phyloP scores from a whole-genome alignment of 1,140 invertebrate genomes.

The Nasonia giraulti region DNA sequence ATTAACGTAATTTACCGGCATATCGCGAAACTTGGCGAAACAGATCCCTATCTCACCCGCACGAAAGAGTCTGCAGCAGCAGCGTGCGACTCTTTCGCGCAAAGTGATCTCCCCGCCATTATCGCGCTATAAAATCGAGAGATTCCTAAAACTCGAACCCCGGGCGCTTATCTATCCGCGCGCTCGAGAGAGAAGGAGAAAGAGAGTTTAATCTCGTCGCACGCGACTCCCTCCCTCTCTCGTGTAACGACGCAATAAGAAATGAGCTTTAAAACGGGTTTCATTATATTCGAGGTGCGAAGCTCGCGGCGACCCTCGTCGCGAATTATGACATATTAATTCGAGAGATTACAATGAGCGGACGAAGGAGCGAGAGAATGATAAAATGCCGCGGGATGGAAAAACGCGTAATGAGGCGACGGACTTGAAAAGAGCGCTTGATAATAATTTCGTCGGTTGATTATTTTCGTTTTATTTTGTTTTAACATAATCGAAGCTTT shows the following conservation, averaged over 20 bases:
- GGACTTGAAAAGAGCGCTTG: background rate
- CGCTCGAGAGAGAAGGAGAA: background rate
- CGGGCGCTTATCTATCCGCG: conserved; percentile 25
- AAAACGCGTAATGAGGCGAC: conserved; percentile 19
- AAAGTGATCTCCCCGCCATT: conserved; percentile 11
- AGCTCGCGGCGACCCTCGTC: conserved; percentile 10
- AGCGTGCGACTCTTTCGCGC: conserved; percentile 17
- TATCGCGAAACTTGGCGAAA: conserved; percentile 24
- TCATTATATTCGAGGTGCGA: background rate
- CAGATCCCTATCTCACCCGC: conserved; percentile 33
- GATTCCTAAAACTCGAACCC: conserved; percentile 19
- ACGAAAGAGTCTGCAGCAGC: background rate
- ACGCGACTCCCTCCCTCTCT: background rate
- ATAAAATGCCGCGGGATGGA: background rate
- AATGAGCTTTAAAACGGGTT: conserved; percentile 23
- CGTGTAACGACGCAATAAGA: background rate
- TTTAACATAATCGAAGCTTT: no score
- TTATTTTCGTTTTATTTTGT: no score
- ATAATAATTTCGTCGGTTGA: background rate
- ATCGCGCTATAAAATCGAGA: conserved; percentile 27
- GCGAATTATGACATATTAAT: conserved; percentile 53
- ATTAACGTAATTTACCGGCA: background rate
- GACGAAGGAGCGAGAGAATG: background rate
- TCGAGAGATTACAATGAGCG: conserved; percentile 41
- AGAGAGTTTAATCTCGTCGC: conserved; percentile 20